Evolutionary conservation across 64 coral and sea anemone species (phyloP).

Genomic region (Montipora foliosa): DNA sequence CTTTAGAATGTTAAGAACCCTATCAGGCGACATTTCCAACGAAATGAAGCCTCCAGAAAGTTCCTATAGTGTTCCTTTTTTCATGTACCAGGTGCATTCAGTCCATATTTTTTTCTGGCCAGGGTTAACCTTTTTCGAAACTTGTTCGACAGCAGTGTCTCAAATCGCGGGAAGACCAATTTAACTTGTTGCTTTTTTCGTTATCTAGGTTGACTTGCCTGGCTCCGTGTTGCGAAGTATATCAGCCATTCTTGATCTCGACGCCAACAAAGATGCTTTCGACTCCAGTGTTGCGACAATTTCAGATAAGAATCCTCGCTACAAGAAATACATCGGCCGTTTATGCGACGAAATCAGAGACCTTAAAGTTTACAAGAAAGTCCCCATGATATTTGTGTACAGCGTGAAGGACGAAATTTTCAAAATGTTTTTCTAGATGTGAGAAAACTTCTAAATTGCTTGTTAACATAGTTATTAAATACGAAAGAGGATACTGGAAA

Average conservation of each 20-base stretch:
- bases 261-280: conserved; percentile 69
- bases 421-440: conserved; percentile 78
- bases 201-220: conserved; percentile 91
- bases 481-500: too few relatives aligned
- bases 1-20: too few relatives aligned
- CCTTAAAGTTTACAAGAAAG: conserved; percentile 74
- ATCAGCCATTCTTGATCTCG: conserved; percentile 65
- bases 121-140: too few relatives aligned
- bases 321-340: conserved; percentile 63
- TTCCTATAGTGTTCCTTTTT: too few relatives aligned
- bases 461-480: background rate
- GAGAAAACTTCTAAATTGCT: background rate
- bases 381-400: conserved; percentile 87
- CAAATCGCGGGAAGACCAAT: too few relatives aligned
- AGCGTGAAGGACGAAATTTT: conserved; percentile 90
- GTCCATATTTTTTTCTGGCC: too few relatives aligned
- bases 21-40: too few relatives aligned
- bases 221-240: conserved; percentile 75
- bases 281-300: conserved; percentile 73
- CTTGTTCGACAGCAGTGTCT: too few relatives aligned
- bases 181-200: background rate
- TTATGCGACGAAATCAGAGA: conserved; percentile 85
- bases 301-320: conserved; percentile 70
- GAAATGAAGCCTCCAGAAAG: too few relatives aligned
- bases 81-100: too few relatives aligned